Evolutionary conservation across 2,888 invertebrate genomes (phyloP).

Genomic region (Heliconius sara): DNA sequence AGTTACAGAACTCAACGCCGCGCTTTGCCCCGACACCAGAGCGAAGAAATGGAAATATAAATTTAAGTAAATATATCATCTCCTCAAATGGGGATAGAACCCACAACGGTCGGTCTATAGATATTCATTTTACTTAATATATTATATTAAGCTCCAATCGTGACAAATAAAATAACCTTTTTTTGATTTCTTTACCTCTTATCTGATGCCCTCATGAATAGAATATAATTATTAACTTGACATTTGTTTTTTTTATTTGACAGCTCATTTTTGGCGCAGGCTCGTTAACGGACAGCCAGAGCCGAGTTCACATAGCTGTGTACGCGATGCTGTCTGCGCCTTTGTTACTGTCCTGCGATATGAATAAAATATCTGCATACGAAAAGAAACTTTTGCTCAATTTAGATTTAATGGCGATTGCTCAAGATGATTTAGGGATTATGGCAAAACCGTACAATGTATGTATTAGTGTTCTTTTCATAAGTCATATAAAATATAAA

Average conservation of each 20-base stretch:
- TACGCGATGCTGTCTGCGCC: conserved; percentile 88
- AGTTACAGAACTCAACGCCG: no score
- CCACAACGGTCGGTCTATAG: no score
- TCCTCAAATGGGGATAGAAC: no score
- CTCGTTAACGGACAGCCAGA: conserved; percentile 81
- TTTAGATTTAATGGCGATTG: conserved; percentile 84
- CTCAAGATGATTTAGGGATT: conserved; percentile 86
- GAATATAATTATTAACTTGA: neutral
- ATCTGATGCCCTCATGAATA: no score
- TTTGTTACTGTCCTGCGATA: conserved; percentile 86
- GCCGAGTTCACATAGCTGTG: conserved; percentile 85
- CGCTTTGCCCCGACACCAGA: no score
- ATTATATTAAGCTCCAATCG: no score
- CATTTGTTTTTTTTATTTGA: conserved; percentile 50
- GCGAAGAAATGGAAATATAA: no score
- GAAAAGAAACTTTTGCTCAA: conserved; percentile 85
- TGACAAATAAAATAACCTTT: no score
- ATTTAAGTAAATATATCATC: no score
- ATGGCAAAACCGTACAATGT: conserved; percentile 80
- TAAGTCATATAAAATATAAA: neutral
- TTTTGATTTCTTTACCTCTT: no score
- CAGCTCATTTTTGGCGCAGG: conserved; percentile 83
- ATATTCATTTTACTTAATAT: no score
- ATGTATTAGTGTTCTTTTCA: conserved; percentile 38
- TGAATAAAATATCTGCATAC: conserved; percentile 68